Percentiles rank a stretch among this genome's conserved stretches.
phyloP scores from a whole-genome alignment of 2,888 invertebrate species.

The Dorcus hopei region DNA sequence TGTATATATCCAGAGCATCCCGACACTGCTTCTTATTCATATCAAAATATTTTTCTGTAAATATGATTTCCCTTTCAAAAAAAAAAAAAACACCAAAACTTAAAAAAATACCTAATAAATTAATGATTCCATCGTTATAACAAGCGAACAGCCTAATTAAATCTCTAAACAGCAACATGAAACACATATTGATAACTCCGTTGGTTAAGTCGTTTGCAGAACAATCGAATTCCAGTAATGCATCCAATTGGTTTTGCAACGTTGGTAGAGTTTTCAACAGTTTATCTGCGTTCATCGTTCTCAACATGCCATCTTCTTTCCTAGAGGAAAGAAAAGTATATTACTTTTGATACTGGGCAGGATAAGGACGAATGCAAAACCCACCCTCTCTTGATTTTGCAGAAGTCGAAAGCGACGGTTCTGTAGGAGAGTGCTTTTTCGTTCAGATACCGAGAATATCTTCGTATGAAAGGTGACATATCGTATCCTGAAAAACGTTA shows the following conservation, averaged over 20 bases:
- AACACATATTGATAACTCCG: constrained; percentile 81
- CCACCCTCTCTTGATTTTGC: constrained; percentile 98
- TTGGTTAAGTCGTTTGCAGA: constrained; percentile 95
- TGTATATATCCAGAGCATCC: constrained; percentile 97
- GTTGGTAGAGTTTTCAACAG: constrained; percentile 94
- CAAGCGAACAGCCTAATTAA: constrained; percentile 93
- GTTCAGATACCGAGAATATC: constrained; percentile 97
- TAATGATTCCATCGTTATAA: constrained; percentile 99
- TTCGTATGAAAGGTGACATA: constrained; percentile 97
- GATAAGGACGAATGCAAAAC: constrained; percentile 32
- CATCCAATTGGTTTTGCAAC: constrained; percentile 92
- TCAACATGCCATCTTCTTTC: constrained; percentile 93
- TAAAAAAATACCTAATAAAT: constrained; percentile 69
- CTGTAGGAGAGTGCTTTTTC: constrained; percentile 99
- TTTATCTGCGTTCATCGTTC: constrained; percentile 97
- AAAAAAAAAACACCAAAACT: constrained; percentile 6
- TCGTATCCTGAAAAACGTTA: constrained; percentile 78
- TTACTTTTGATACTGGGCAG: neutral
- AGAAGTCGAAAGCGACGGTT: constrained; percentile 98
- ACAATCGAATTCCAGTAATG: constrained; percentile 95
- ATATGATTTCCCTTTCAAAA: neutral
- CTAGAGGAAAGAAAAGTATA: constrained; percentile 51
- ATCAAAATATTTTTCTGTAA: constrained; percentile 94
- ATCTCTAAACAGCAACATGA: constrained; percentile 81
- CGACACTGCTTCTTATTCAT: constrained; percentile 99